These are phyloP conservation scores for Capitulum mitella DNA, from an alignment of 2,888 invertebrate genomes.

Conservation along the genomic window DNA sequence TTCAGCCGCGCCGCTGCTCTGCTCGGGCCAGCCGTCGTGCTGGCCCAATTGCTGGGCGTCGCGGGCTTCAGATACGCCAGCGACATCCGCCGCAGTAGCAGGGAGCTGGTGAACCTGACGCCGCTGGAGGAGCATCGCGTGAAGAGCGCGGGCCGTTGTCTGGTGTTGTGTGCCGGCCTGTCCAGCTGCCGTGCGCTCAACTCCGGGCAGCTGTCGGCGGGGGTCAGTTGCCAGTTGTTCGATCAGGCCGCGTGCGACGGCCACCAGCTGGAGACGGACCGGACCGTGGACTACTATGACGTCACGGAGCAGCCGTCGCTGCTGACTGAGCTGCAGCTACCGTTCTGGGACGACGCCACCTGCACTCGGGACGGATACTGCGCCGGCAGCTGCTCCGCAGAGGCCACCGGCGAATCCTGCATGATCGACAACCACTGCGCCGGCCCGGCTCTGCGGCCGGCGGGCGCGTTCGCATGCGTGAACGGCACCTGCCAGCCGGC, in stretches of 20 bases:
- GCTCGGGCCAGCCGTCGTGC: too few relatives aligned
- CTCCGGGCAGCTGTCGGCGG: background rate
- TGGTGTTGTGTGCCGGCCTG: background rate
- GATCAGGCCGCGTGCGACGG: background rate
- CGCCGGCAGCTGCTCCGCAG: background rate
- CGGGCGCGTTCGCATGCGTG: background rate
- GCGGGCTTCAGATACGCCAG: background rate
- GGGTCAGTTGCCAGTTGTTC: background rate
- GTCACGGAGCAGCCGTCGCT: background rate
- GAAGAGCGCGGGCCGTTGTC: background rate
- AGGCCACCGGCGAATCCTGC: background rate
- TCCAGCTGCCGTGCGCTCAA: background rate
- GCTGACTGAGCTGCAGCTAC: background rate
- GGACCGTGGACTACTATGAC: background rate
- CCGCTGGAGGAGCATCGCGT: background rate
- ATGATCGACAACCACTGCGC: background rate
- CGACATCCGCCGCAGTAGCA: background rate
- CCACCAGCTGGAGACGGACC: background rate
- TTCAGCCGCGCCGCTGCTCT: too few relatives aligned
- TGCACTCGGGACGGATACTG: background rate
- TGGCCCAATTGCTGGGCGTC: too few relatives aligned
- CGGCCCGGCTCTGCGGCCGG: background rate
- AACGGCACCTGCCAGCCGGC: background rate
- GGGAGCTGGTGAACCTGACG: background rate
- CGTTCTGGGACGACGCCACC: background rate